A percentile compares a stretch with the other conserved stretches of the same genome.
phyloP scores from a whole-genome alignment of 1,140 invertebrate genomes.

The Rhagoletis pomonella region DNA sequence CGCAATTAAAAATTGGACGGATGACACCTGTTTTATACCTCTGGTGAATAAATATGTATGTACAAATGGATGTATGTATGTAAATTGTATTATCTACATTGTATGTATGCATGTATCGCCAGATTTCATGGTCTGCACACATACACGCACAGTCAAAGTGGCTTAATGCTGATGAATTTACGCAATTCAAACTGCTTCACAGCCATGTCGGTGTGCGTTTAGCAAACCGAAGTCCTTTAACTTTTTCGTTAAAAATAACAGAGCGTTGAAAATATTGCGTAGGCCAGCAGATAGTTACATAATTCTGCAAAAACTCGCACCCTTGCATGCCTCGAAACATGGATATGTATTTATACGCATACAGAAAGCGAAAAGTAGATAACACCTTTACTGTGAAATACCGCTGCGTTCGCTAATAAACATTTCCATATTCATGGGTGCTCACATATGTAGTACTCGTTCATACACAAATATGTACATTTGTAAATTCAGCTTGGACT shows the following conservation, averaged over 20 bases:
- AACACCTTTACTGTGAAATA: slow-evolving; percentile 42
- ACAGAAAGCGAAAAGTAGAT: slow-evolving; percentile 10
- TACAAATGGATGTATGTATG: too few species aligned
- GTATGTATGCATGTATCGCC: not conserved
- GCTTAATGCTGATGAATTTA: slow-evolving; percentile 15
- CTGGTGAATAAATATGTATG: not conserved
- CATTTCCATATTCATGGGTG: slow-evolving; percentile 7
- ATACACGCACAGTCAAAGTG: not conserved
- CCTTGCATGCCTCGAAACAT: not conserved
- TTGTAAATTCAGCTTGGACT: not conserved
- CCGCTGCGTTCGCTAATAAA: not conserved
- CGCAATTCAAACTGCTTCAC: not conserved
- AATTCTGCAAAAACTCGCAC: not conserved
- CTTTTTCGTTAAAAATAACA: not conserved
- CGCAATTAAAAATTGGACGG: not conserved
- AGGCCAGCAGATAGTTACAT: not conserved
- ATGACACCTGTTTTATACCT: not conserved
- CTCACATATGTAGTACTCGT: not conserved
- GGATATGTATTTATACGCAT: not conserved
- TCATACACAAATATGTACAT: too few species aligned
- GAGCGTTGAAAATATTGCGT: slow-evolving; percentile 44
- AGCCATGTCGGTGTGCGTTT: not conserved
- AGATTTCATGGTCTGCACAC: not conserved
- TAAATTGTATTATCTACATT: not conserved
- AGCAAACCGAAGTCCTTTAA: not conserved